Evolutionary conservation across 2,113 vertebrate species (phyloP).

Genomic region (Epinephelus moara): DNA sequence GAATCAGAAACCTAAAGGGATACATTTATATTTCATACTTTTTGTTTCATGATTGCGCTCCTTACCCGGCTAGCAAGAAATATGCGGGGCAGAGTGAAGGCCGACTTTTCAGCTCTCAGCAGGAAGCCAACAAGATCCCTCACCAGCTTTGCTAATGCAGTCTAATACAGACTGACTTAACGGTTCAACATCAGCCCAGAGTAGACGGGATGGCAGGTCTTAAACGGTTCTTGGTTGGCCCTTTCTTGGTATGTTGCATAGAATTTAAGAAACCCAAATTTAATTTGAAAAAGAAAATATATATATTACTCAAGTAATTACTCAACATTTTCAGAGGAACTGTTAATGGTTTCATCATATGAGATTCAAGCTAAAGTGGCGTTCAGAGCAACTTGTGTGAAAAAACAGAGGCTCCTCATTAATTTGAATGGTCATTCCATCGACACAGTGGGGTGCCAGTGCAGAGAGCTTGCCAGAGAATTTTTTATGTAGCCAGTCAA

Average conservation of each 20-base stretch:
- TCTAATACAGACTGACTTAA: background rate
- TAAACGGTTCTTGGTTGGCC: background rate
- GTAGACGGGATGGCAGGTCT: background rate
- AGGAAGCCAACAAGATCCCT: background rate
- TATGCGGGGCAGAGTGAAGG: background rate
- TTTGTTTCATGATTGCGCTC: background rate
- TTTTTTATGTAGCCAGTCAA: too few relatives aligned
- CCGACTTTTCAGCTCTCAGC: background rate
- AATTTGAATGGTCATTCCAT: too few relatives aligned
- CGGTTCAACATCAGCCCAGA: background rate
- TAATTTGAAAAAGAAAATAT: too few relatives aligned
- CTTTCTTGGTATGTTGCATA: background rate
- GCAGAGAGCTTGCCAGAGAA: too few relatives aligned
- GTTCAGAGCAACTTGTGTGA: too few relatives aligned
- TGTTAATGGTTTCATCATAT: too few relatives aligned
- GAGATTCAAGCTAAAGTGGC: too few relatives aligned
- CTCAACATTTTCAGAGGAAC: too few relatives aligned
- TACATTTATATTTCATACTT: conserved; percentile 5
- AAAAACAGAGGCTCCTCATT: too few relatives aligned
- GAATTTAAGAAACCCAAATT: background rate
- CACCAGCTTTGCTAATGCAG: background rate
- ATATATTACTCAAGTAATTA: too few relatives aligned
- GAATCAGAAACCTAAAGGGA: background rate
- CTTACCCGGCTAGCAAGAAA: background rate
- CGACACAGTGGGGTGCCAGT: too few relatives aligned